phyloP scores from a whole-genome alignment of 2,797 vertebrate genomes.

The Oreonectes daqikongensis region DNA sequence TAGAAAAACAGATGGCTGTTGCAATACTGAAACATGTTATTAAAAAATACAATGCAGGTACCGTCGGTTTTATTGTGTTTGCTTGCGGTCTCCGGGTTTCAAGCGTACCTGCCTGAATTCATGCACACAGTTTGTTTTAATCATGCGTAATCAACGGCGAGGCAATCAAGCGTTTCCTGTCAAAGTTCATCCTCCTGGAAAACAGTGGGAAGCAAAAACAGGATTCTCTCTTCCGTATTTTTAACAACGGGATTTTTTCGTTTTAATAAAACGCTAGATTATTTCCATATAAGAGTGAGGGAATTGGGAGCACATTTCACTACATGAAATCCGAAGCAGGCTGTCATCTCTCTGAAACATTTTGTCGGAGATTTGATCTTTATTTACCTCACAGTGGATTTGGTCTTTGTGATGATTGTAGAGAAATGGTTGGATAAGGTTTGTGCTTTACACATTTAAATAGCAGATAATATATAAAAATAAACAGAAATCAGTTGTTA shows the following conservation, averaged over 20 bases:
- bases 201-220: slow-evolving; percentile 1
- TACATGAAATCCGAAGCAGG: not conserved
- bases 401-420: not conserved
- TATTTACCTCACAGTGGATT: not conserved
- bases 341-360: not conserved
- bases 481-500: not conserved
- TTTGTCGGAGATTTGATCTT: not conserved
- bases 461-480: not conserved
- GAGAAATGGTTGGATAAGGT: not conserved
- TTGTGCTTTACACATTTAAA: not conserved
- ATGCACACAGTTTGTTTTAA: slow-evolving; percentile 27
- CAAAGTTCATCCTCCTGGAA: not conserved
- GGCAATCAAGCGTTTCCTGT: slow-evolving; percentile 32
- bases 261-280: no score
- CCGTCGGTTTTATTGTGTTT: slow-evolving; percentile 38
- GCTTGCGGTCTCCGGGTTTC: not conserved
- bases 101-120: slow-evolving; percentile 16
- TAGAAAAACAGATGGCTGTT: slow-evolving; percentile 78
- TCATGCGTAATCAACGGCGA: slow-evolving; percentile 23
- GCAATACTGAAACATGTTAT: slow-evolving; percentile 80
- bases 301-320: not conserved
- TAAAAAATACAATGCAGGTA: slow-evolving; percentile 75
- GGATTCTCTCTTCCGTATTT: not conserved
- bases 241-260: not conserved
- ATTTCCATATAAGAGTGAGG: not conserved